A percentile compares a stretch with the other conserved stretches of the same genome.
These are phyloP conservation scores for Cichladusa arquata DNA, from an alignment of 2,113 vertebrate genomes.

Conservation along the genomic window DNA sequence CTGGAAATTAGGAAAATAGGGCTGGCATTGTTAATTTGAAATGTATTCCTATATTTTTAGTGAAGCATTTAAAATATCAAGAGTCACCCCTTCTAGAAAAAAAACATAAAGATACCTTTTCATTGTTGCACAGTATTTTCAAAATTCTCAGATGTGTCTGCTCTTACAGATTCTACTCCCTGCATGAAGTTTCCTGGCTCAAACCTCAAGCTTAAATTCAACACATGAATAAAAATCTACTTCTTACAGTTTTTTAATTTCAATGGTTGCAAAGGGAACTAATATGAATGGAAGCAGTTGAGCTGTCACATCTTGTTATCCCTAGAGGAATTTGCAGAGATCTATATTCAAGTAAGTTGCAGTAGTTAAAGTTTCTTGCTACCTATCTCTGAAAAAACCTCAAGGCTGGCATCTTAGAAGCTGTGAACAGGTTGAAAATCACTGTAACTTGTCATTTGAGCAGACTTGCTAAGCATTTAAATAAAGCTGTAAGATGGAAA, in stretches of 20 bases:
- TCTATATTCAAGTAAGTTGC: neutral
- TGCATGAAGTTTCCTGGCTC: neutral
- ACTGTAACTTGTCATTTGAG: neutral
- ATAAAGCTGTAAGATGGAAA: neutral
- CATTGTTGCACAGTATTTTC: neutral
- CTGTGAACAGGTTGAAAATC: neutral
- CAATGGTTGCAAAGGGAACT: neutral
- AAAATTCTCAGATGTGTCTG: neutral
- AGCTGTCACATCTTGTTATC: neutral
- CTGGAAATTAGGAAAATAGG: neutral
- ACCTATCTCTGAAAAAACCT: neutral
- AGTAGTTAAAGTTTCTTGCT: neutral
- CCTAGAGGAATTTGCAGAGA: neutral
- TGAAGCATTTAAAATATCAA: neutral
- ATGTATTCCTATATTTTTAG: neutral
- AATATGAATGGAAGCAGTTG: neutral
- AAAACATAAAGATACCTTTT: neutral
- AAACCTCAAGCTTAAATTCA: neutral
- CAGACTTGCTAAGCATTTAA: neutral
- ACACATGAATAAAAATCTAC: neutral
- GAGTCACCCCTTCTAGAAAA: neutral
- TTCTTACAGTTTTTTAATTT: neutral
- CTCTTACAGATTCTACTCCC: neutral
- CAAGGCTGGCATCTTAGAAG: neutral
- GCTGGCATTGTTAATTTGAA: neutral